Conservation (phyloP, 2,888 invertebrate genomes). For the Synanthedon andrenaeformis region DNA sequence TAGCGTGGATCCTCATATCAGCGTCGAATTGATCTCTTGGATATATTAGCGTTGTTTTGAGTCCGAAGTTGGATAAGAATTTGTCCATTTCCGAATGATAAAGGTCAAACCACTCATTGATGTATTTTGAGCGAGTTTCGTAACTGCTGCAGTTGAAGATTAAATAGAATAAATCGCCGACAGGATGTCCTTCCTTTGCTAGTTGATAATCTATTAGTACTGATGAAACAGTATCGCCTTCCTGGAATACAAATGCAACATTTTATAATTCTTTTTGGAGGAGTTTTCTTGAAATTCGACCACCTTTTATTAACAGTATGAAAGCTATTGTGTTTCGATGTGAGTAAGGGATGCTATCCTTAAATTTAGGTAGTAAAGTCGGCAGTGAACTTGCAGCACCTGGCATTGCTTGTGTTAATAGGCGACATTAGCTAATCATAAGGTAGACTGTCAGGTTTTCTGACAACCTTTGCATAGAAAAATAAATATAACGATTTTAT, state of each 20-base stretch:
- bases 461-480: too few relatives aligned
- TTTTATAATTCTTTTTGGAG: too few relatives aligned
- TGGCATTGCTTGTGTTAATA: too few relatives aligned
- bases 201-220: slow-evolving; percentile 32
- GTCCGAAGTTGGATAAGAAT: slow-evolving; percentile 13
- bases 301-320: too few relatives aligned
- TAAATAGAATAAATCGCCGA: slow-evolving; percentile 22
- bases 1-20: background rate
- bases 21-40: slow-evolving; percentile 1
- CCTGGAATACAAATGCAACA: slow-evolving; percentile 16
- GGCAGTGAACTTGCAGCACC: too few relatives aligned
- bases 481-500: background rate
- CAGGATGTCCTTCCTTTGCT: slow-evolving; percentile 21
- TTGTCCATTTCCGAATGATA: slow-evolving; percentile 20
- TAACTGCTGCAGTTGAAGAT: slow-evolving; percentile 30
- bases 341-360: too few relatives aligned
- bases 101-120: slow-evolving; percentile 21
- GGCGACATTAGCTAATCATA: too few relatives aligned
- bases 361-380: too few relatives aligned
- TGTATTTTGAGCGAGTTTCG: slow-evolving; percentile 17
- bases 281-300: too few relatives aligned
- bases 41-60: slow-evolving; percentile 13
- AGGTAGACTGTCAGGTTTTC: too few relatives aligned
- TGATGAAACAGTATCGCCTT: slow-evolving; percentile 13
- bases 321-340: too few relatives aligned